Evolutionary conservation across 2,888 invertebrate genomes (phyloP).

Genomic region (Aproaerema taeniolella): DNA sequence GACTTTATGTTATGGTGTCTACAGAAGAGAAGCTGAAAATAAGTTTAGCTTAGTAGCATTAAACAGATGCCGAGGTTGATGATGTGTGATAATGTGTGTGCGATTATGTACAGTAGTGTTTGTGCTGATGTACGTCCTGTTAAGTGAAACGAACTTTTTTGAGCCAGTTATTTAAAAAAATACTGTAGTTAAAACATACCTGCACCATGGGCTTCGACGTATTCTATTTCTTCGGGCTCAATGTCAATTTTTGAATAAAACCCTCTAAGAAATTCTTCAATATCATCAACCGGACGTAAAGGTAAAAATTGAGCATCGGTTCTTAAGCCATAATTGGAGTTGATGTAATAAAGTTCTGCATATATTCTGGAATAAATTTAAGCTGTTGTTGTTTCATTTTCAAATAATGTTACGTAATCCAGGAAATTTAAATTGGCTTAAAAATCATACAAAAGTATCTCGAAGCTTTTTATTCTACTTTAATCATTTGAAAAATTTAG

Average conservation of each 20-base stretch:
- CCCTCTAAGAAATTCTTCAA: constrained; percentile 69
- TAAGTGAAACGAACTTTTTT: not conserved
- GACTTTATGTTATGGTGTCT: too few relatives aligned
- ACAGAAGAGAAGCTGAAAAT: too few relatives aligned
- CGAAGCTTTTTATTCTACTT: not conserved
- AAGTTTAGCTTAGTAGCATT: too few relatives aligned
- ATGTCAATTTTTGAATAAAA: constrained; percentile 80
- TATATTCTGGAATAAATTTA: constrained; percentile 34
- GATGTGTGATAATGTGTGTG: too few relatives aligned
- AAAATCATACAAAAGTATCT: not conserved
- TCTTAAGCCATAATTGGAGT: constrained; percentile 30
- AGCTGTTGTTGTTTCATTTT: not conserved
- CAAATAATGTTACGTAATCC: too few relatives aligned
- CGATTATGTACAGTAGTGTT: too few relatives aligned
- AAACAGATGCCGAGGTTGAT: too few relatives aligned
- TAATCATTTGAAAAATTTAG: not conserved
- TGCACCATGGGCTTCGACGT: constrained; percentile 89
- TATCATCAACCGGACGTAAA: constrained; percentile 32
- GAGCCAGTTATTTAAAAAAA: not conserved
- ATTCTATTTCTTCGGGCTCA: constrained; percentile 81
- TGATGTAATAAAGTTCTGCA: constrained; percentile 40
- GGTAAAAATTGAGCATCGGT: constrained; percentile 30
- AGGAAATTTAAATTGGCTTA: too few relatives aligned
- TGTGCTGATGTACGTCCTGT: too few relatives aligned
- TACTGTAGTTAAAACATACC: constrained; percentile 47